Conservation (phyloP, 2,113 vertebrate species). For the Archilochus colubris region DNA sequence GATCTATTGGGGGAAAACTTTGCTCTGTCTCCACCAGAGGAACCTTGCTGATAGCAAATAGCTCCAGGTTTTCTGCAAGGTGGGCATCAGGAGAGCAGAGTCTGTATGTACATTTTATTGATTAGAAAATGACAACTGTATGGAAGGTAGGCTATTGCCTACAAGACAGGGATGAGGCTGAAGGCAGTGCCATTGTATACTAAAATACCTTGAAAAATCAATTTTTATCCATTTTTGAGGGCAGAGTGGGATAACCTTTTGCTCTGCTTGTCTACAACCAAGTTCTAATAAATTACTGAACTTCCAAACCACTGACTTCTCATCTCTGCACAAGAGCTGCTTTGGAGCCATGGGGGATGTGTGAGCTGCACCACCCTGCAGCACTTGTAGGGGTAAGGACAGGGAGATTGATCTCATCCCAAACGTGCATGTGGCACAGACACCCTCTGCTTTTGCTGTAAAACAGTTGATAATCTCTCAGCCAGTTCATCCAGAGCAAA, state of each 20-base stretch:
- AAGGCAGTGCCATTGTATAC: not conserved
- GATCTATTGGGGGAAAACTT: not conserved
- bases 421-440: not conserved
- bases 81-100: not conserved
- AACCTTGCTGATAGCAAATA: not conserved
- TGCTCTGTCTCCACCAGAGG: not conserved
- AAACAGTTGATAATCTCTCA: not conserved
- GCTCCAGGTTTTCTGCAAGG: not conserved
- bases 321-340: not conserved
- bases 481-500: slow-evolving; percentile 35
- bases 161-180: not conserved
- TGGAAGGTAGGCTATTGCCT: not conserved
- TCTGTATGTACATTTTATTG: rapidly evolving
- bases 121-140: not conserved
- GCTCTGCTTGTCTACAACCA: not conserved
- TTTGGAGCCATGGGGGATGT: not conserved
- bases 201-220: not conserved
- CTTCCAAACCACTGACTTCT: not conserved
- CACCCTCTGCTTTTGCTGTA: not conserved
- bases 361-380: not conserved
- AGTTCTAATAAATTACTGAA: not conserved
- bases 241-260: not conserved
- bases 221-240: rapidly evolving
- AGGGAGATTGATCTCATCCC: not conserved
- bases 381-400: not conserved